Base-by-base conservation (phyloP, 2,888 invertebrate species). In the Autographa pulchrina region DNA sequence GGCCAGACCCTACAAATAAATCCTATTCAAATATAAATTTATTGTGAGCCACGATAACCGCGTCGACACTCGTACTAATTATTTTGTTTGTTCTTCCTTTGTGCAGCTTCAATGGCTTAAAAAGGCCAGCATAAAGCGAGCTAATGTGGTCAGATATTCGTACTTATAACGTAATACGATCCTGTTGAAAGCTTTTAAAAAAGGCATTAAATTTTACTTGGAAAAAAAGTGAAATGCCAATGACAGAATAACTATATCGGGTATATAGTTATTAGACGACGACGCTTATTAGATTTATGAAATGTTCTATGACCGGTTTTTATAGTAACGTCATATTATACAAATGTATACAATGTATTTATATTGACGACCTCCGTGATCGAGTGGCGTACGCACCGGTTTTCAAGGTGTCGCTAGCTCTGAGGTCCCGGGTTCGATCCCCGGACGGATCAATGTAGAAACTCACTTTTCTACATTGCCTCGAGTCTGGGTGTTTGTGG, bases 31-130 rank as follows among this genome's bases (percentile, higher is more conserved):
- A 90, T 86, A 88, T 88, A 86, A 90, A 89, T 91, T 85, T 60
- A 91, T 87, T 84, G 85, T 86, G 84, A 84, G 90, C 91, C 90
- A 91, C 86, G 82, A 78, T 91, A 91, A 92, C 90, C 90, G 90
- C 87, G 83, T 90, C 92, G 92, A 93, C 94, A 93, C 94, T 90
- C 91, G 85, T 88, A 93, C 93, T 94, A 94, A 94, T 94, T 94
- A 94, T 93, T 92, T 90, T 91, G 91, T 92, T 81, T 74, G 77
- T 81, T 41, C 68, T 75, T 56, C 71, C 69, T 70, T 80, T 80
- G 63, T 82, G n/a, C n/a, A 43, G 38, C 56, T 32, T 66, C 62
- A 68, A 77, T 62, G 69, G 67, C 74, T 62, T 74, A 63, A 80
- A 78, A 76, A 75, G 74, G 72, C 62, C 82, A 87, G 84, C 83